Conservation (phyloP, 2,797 vertebrate species). For the Coregonus sp. region DNA sequence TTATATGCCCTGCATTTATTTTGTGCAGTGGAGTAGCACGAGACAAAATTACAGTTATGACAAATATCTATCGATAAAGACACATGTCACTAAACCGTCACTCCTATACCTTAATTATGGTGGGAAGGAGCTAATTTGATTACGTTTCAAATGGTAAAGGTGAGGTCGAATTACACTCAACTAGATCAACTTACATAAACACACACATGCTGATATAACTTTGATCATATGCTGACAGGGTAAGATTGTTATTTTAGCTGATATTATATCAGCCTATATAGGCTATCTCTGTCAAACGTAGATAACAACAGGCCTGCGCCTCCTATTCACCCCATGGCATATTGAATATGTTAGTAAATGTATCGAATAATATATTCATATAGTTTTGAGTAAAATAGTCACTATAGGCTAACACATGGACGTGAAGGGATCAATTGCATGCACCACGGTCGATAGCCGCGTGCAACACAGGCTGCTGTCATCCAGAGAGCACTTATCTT, state of each 20-base stretch:
- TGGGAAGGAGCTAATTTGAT: neutral
- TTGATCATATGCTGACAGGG: too few relatives aligned
- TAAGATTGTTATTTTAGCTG: neutral
- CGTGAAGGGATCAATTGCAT: neutral
- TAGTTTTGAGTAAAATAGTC: neutral
- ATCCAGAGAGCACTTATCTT: neutral
- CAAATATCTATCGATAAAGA: neutral
- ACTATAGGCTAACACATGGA: neutral
- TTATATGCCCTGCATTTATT: neutral
- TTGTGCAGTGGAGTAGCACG: neutral
- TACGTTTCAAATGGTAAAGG: neutral
- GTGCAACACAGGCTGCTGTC: neutral
- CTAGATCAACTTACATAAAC: conserved; percentile 1
- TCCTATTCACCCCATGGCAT: too few relatives aligned
- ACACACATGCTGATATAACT: conserved; percentile 23
- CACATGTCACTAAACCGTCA: neutral
- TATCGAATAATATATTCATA: neutral
- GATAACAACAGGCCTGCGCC: neutral
- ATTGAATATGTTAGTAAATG: too few relatives aligned
- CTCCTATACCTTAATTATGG: neutral
- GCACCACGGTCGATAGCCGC: neutral
- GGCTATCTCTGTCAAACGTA: neutral
- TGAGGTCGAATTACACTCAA: conserved; percentile 9
- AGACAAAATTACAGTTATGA: neutral
- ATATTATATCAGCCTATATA: neutral